phyloP scores from a whole-genome alignment of 1,140 invertebrate species.

The Sweltsa coloradensis region DNA sequence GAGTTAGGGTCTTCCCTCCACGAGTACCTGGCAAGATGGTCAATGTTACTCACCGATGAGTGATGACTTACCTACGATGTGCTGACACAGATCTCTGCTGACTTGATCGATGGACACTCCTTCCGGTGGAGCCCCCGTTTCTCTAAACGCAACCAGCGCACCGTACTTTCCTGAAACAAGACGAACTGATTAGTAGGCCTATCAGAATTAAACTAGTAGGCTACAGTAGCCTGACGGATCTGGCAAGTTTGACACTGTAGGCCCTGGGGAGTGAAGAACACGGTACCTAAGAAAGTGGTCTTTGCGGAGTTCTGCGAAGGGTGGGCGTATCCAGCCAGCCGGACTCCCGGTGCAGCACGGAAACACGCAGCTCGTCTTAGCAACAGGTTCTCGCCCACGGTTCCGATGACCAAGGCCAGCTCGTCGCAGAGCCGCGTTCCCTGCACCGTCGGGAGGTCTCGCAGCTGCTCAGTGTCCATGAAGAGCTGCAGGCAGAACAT shows the following conservation, averaged over 20 bases:
- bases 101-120: conserved; percentile 34
- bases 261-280: too few species aligned
- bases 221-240: too few species aligned
- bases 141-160: conserved; percentile 55
- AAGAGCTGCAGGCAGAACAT: conserved; percentile 38
- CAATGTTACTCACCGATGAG: too few species aligned
- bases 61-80: conserved; percentile 58
- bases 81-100: conserved; percentile 69
- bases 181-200: too few species aligned
- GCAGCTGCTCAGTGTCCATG: conserved; percentile 51
- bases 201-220: too few species aligned
- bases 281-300: conserved; percentile 10
- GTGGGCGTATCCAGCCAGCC: conserved; percentile 55
- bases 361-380: conserved; percentile 61
- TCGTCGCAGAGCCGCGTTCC: conserved; percentile 65
- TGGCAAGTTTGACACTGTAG: too few species aligned
- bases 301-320: conserved; percentile 36
- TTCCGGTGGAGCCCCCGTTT: conserved; percentile 18
- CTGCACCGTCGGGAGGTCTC: conserved; percentile 40
- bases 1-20: too few species aligned
- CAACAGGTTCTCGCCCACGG: conserved; percentile 80
- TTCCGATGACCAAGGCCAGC: conserved; percentile 69
- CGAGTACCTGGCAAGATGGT: too few species aligned
- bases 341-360: conserved; percentile 14
- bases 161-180: conserved; percentile 89